phyloP scores from a whole-genome alignment of 2,888 invertebrate species.

The Mantis religiosa region DNA sequence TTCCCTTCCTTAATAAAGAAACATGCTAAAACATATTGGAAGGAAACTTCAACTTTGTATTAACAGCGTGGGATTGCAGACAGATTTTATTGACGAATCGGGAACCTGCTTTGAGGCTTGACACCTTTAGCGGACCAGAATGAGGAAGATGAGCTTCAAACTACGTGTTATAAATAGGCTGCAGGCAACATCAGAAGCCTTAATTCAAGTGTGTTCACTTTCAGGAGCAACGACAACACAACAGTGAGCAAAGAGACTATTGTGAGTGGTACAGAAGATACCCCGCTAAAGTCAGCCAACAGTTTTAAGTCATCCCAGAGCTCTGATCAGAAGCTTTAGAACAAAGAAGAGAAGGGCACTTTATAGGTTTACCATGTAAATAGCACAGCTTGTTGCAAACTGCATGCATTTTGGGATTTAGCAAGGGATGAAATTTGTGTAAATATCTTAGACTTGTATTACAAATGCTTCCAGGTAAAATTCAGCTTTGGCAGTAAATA shows the following conservation, averaged over 20 bases:
- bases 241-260: conserved; percentile 32
- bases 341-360: neutral
- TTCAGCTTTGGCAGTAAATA: neutral
- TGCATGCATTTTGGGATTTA: neutral
- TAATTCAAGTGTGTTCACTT: conserved; percentile 32
- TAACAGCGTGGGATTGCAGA: conserved; percentile 18
- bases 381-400: neutral
- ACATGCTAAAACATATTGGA: neutral
- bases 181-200: conserved; percentile 11
- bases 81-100: conserved; percentile 30
- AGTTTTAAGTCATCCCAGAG: conserved; percentile 19
- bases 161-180: neutral
- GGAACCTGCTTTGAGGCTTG: conserved; percentile 30
- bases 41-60: neutral
- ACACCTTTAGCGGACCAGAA: conserved; percentile 15
- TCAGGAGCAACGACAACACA: conserved; percentile 30
- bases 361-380: neutral
- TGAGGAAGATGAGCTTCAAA: neutral
- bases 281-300: conserved; percentile 27
- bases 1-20: neutral
- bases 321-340: conserved; percentile 26
- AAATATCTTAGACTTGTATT: neutral
- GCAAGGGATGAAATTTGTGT: neutral
- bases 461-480: neutral
- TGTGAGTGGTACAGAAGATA: conserved; percentile 31